Evolutionary conservation across 2,888 invertebrate species (phyloP), one percentile per base, ranked within the genome.

Genomic region (Cancer borealis): DNA sequence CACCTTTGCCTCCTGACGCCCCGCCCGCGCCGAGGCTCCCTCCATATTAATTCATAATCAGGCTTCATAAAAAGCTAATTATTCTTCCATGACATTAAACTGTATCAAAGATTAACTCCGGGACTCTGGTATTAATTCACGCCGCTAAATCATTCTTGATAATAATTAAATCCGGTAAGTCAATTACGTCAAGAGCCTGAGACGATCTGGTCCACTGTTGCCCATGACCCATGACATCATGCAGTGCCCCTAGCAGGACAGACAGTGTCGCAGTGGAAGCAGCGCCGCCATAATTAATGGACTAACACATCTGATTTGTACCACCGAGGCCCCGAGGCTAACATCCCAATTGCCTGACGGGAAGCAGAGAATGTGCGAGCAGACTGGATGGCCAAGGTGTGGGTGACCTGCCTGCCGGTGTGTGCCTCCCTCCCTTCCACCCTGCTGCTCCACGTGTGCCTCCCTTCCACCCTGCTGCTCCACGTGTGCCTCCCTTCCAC

Each of bases 51-150:
- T 79, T 79, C 26, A 79, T 79, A 30, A 79, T 30, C 30, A 79
- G 73, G 79, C 79, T 79, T 79, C 79, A 79, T 79, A 79, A 79
- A 79, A 79, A 79, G 79, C 30, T 79, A 79, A 79, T 79, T 79
- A 79, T 79, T 79, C 79, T 79, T 79, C 79, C 79, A 79, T 79
- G 79, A 79, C 79, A 79, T 79, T 79, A 79, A 79, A 79, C 79
- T 30, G 79, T 79, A 79, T 79, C 79, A 79, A 79, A 79, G 79
- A 79, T 79, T 79, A 79, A 79, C 30, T 10, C 79, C 10, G 10
- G 30, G 30, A 8, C 30, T 79, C 79, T 30, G 79, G 30, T 30
- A 79, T 79, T 79, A 79, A 79, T 79, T 79, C 79, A 79, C 79
- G 79, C 79, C 30, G 79, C 79, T 79, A 79, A 30, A 79, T 30